Evolutionary conservation across 2,888 invertebrate genomes (phyloP), one percentile per base, ranked within the genome.

Genomic region (Osmoderma eremita): DNA sequence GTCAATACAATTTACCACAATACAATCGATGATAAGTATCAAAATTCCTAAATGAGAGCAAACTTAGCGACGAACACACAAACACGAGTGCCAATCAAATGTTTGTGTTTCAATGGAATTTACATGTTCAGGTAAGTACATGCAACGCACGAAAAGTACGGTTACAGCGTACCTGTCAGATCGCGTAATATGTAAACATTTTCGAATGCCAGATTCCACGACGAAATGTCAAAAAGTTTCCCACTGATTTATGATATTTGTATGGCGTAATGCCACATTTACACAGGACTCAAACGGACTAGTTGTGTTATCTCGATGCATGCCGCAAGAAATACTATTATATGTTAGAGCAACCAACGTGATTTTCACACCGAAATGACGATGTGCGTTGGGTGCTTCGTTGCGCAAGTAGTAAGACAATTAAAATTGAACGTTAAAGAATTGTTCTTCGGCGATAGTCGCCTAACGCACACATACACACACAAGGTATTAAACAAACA

Each of bases 221-320:
- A 68, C 30, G 68, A 68, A 68, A 68, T 42, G 68, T 68, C 68
- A 68, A 61, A 68, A 68, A 64, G 68, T 62, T 36, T n/a, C 15
- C 53, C 41, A 36, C 45, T 68, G 65, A 68, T 68, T 68, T 68
- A 68, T 65, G 61, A 48, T 68, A 45, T 65, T 68, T 65, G 68
- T 48, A 24, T 30, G 45, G 17, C 58, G 58, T 61, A 61, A 61
- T 61, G 22, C 45, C 45, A 61, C 24, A 8, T 48, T 56, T 56
- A 45, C 45, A 45, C 45, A 45, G 24, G 42, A 15, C 41, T 56
- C 58, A 45, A 45, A 48, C 45, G 24, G 30, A 61, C 45, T 61
- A 61, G 24, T 45, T 61, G 30, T 61, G 30, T 61, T 61, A 61
- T 61, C 58, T 24, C 58, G 45, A 61, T 61, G 10, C 58, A 61